Base-by-base conservation (phyloP, 1,140 invertebrate species). In the Euschistus heros region DNA sequence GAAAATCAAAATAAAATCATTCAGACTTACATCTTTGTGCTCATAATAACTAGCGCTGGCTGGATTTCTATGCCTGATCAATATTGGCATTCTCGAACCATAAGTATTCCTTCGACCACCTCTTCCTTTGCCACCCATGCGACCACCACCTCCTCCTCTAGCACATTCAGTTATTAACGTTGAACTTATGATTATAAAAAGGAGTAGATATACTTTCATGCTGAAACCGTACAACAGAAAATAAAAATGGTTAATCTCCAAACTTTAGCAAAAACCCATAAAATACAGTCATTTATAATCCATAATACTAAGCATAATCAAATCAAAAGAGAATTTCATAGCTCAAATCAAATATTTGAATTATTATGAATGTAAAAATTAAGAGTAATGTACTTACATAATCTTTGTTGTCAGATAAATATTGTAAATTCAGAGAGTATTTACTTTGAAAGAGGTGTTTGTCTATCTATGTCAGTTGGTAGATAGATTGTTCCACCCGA, bases 31-130 rank as follows among this genome's bases (percentile, higher is more conserved):
- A 72, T 87, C 84, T 75, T 86, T 86, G 70, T 88, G 81, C 68
- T 86, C 82, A 68, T 87, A 88, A 73, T 87, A 88, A 71, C 78
- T 81, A 17, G 79, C 78, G 20, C 83, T 80, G 61, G 83, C 83
- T 30, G 82, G 81, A 72, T 83, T 84, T 65, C 81, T 76, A 72
- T 84, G 80, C 65, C 83, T 80, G 64, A 85, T 84, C n/a, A 82
- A 74, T 46, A 84, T 80, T 0, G 82, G 83, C 73, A 81, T 79
- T 14, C 79, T 71, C 5, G 79, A 79, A 42, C 79, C 78, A 69
- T 75, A 80, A 17, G 66, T 62, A 4, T 78, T 76, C 67, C 78
- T 71, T n/a, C 77, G 72, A 30, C 77, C 72, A 4, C 74, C 71
- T 68, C 76, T 70, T 17, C 69, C 68, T 26, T 63, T 73, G 70